These are phyloP conservation scores for Nephrotoma appendiculata DNA, from an alignment of 2,888 invertebrate species.

Conservation along the genomic window DNA sequence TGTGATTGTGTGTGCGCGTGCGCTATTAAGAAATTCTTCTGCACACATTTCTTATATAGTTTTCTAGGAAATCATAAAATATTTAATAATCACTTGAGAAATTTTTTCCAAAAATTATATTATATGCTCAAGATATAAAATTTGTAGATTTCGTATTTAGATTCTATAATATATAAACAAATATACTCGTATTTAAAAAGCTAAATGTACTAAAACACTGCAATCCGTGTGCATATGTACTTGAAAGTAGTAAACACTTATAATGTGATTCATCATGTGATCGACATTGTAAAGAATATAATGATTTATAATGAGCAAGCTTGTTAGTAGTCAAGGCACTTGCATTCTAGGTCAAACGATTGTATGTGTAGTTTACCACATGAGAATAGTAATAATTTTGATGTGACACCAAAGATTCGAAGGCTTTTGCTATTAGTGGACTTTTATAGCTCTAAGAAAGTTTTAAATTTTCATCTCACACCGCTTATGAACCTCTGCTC, in stretches of 20 bases:
- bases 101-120: neutral
- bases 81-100: neutral
- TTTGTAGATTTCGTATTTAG: neutral
- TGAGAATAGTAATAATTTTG: neutral
- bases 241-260: neutral
- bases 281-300: neutral
- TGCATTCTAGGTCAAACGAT: neutral
- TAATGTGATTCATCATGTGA: neutral
- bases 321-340: neutral
- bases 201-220: neutral
- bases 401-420: neutral
- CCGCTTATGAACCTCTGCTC: neutral
- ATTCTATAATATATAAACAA: neutral
- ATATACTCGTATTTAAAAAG: neutral
- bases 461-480: neutral
- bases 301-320: neutral
- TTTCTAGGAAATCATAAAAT: neutral
- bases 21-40: neutral
- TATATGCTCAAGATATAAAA: neutral
- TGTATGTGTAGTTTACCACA: neutral
- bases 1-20: neutral
- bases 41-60: neutral
- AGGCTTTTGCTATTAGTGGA: too few relatives aligned
- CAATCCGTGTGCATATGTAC: neutral
- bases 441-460: too few relatives aligned